Percentiles rank a stretch among this genome's conserved stretches.
phyloP scores from a whole-genome alignment of 1,140 invertebrate species.

The Scylla paramamosain region DNA sequence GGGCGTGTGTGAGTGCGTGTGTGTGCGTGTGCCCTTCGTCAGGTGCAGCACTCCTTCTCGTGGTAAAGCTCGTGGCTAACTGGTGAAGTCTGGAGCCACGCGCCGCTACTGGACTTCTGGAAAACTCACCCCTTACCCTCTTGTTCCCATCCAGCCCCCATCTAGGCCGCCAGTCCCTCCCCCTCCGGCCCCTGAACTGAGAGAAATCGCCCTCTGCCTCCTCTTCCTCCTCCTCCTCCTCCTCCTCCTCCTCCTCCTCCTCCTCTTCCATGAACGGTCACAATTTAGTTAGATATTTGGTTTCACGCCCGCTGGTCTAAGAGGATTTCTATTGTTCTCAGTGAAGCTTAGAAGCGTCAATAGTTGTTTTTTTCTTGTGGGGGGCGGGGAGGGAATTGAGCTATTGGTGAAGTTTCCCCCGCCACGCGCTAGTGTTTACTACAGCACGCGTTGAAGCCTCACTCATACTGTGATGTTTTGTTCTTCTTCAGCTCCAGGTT shows the following conservation, averaged over 20 bases:
- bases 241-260: neutral
- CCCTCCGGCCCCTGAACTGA: no score
- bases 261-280: neutral
- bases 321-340: neutral
- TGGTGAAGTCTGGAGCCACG: neutral
- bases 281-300: neutral
- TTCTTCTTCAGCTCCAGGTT: no score
- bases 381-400: no score
- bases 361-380: neutral
- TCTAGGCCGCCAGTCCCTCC: no score
- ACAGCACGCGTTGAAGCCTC: no score
- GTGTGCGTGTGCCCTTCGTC: neutral
- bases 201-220: neutral
- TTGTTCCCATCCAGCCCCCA: no score
- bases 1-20: neutral
- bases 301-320: neutral
- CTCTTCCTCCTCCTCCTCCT: neutral
- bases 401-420: no score
- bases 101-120: neutral
- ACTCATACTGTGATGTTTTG: no score
- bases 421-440: no score
- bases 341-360: neutral
- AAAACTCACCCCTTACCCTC: neutral
- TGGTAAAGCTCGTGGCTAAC: neutral
- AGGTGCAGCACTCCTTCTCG: neutral